Conservation (phyloP, 2,888 invertebrate genomes). For the Diaphora mendica region DNA sequence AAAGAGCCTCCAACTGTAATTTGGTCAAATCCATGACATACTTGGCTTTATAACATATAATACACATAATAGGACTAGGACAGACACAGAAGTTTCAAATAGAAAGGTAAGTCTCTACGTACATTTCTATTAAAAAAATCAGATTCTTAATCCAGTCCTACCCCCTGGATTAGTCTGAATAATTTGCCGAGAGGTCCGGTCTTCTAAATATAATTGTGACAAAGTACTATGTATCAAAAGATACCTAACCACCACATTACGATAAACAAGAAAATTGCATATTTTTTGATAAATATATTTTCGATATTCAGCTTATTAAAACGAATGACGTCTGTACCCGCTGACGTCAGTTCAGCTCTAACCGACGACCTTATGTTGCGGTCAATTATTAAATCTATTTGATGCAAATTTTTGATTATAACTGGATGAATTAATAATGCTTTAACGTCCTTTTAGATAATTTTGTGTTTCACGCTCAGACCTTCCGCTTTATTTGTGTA, state of each 20-base stretch:
- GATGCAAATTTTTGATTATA: conserved; percentile 35
- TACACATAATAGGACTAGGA: neutral
- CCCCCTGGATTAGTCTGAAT: no score
- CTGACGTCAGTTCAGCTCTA: conserved; percentile 1
- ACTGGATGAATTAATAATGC: conserved; percentile 33
- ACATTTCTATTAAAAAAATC: no score
- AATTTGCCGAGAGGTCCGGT: neutral
- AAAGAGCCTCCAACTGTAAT: neutral
- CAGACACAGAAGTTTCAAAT: neutral
- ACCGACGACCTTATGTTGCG: conserved; percentile 16
- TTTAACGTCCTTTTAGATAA: conserved; percentile 40
- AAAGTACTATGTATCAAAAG: conserved; percentile 4
- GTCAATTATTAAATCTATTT: conserved; percentile 21
- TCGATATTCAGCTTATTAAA: neutral
- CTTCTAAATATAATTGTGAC: neutral
- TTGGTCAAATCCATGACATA: neutral
- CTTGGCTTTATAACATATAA: no score
- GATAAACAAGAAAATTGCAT: neutral
- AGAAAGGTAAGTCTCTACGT: neutral
- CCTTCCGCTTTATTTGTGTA: conserved; percentile 45
- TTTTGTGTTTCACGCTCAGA: conserved; percentile 28
- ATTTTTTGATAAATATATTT: neutral
- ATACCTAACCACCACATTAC: neutral
- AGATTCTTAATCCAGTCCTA: no score
- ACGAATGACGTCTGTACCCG: neutral